Evolutionary conservation across 1,140 invertebrate species (phyloP), one percentile per base, ranked within the genome.

Genomic region (Anoplophora glabripennis): DNA sequence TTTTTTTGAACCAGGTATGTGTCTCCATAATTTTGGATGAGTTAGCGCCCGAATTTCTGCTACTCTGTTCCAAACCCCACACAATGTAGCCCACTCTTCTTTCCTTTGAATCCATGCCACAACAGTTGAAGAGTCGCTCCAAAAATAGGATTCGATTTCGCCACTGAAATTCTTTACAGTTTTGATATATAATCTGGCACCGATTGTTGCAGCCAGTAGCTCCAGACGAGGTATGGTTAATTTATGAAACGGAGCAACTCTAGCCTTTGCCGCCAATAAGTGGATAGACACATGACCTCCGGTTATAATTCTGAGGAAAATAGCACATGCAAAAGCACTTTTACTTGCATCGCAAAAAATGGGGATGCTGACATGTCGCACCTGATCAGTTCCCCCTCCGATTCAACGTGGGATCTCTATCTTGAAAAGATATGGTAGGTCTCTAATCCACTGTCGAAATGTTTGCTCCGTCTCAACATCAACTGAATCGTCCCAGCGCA

Each of bases 1-100:
- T 60, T 79, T 79, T 18, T 63, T 21, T n/a, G 60, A 42, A 4
- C 74, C 74, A 3, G 75, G 72, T 3, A 78, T 61, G 62, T 78
- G 68, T 21, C 61, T 38, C 73, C 74, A 79, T 2, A 63, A 18
- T 44, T 56, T 42, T 36, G 54, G 51, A 14, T 63, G 46, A 17
- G 73, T 69, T n/a, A 72, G 57, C 8, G 49, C 46, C 36, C 65
- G 41, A 17, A 76, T 73, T 65, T 71, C 69, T 53, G 59, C 63
- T 35, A 71, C 59, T 46, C 73, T 38, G 57, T 75, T 74, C 48
- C 64, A 65, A 7, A 72, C 60, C 49, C n/a, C n/a, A n/a, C n/a
- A n/a, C n/a, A 68, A 75, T 47, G 41, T 62, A 46, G 61, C 53
- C 63, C 68, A 64, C 41, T 67, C 38, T 3, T 49, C 36, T 41